Base-by-base conservation (phyloP, 2,888 invertebrate species). In the Conchocele bisecta region DNA sequence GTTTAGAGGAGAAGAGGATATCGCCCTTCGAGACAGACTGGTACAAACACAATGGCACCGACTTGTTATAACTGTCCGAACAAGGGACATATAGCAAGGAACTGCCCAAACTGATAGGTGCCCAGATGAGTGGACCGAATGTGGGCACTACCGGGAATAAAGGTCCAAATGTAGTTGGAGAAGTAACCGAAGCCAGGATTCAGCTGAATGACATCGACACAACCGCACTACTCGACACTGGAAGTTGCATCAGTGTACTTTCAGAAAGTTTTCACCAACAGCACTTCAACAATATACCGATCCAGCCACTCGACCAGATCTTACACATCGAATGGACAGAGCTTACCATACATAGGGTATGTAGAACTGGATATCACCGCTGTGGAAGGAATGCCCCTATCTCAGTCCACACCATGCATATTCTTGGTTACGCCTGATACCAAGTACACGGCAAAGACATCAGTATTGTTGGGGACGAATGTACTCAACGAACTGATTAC, bases 381-480 rank as follows among this genome's bases (percentile, higher is more conserved):
- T 1, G 1, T 29, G 1, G 50, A 39, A 59, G 70, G 68, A 20
- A 17, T 68, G n/a, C 57, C 41, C 22, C 15, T n/a, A 4, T 39
- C 33, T 5, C 13, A 44, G 39, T 33, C 53, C 15, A 24, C 41
- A n/a, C 2, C 35, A 3, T 56, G 61, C 35, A 41, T 68, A 1
- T 44, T 72, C 0, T 53, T 73, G 5, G 67, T 67, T 1, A 44
- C 63, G 31, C 61, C 71, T 26, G 71, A 78, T 46, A 78, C 68
- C 3, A 31, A 33, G 0, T 74, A 58, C 58, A 63, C 54, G 6
- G 29, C 9, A 4, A 64, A 46, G 7, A 65, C 68, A 20, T 72
- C 65, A n/a, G 26, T 74, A 0, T 50, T 75, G 7, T 26, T 75
- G 22, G 78, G 74, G 20, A 75, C 74, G 4, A 78, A 78, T 33